phyloP scores from a whole-genome alignment of 2,888 invertebrate species.

The Geotrupes spiniger region DNA sequence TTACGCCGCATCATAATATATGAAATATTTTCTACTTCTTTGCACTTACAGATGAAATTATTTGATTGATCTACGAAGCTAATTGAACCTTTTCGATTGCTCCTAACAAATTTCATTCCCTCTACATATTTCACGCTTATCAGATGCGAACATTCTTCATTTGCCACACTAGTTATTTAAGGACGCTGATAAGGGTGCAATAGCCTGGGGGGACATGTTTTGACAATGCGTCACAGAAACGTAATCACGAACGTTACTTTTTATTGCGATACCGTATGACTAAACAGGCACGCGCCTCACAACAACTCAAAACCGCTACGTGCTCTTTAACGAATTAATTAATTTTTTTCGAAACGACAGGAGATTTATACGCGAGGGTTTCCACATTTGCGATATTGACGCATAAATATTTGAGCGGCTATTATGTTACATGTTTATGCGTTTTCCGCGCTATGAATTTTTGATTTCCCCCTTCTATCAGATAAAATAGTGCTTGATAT shows the following conservation, averaged over 20 bases:
- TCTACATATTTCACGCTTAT: constrained; percentile 31
- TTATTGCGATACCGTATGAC: constrained; percentile 5
- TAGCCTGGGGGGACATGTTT: constrained; percentile 33
- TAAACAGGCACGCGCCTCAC: not conserved
- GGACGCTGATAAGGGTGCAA: constrained; percentile 30
- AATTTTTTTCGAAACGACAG: no score
- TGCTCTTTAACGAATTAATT: not conserved
- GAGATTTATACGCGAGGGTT: constrained; percentile 1
- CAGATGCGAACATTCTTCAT: constrained; percentile 33
- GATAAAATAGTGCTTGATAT: constrained; percentile 36
- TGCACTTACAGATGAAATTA: no score
- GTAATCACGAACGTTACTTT: constrained; percentile 34
- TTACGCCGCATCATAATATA: no score
- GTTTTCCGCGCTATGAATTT: constrained; percentile 25
- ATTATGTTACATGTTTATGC: constrained; percentile 20
- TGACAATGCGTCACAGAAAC: constrained; percentile 43
- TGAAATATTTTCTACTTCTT: no score
- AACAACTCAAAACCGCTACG: no score
- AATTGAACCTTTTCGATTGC: no score
- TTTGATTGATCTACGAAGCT: no score
- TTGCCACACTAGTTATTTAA: constrained; percentile 37
- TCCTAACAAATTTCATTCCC: no score
- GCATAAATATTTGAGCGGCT: constrained; percentile 23
- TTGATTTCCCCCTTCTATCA: constrained; percentile 26
- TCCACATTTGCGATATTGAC: not conserved